phyloP scores from a whole-genome alignment of 1,140 invertebrate genomes.

The Danaus plexippus region DNA sequence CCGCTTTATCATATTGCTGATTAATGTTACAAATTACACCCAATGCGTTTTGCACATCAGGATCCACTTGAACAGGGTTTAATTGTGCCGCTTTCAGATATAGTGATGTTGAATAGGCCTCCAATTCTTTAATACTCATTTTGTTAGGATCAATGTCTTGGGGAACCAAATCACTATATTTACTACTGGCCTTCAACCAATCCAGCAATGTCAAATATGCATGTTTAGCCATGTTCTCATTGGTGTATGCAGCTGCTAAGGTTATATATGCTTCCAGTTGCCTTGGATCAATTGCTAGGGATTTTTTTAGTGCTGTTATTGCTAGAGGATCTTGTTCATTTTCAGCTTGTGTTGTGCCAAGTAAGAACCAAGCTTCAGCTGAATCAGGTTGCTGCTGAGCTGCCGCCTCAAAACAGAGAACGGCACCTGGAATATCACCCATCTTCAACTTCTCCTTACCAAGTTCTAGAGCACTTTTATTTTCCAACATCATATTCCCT shows the following conservation, averaged over 20 bases:
- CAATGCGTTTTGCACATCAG: conserved; percentile 96
- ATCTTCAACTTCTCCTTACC: conserved; percentile 86
- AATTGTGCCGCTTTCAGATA: conserved; percentile 90
- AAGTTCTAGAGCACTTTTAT: conserved; percentile 87
- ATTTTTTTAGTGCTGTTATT: conserved; percentile 90
- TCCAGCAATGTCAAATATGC: conserved; percentile 81
- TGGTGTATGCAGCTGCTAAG: conserved; percentile 94
- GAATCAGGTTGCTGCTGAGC: conserved; percentile 88
- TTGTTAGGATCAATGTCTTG: conserved; percentile 61
- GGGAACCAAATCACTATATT: conserved; percentile 83
- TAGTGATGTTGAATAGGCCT: conserved; percentile 79
- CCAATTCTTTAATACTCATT: conserved; percentile 55
- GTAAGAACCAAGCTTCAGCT: conserved; percentile 84
- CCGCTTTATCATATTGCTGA: conserved; percentile 95
- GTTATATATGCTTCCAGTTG: conserved; percentile 91
- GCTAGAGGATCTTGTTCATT: conserved; percentile 86
- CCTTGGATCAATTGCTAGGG: conserved; percentile 84
- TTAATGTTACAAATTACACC: conserved; percentile 97
- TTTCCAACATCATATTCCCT: conserved; percentile 88
- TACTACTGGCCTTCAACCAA: conserved; percentile 90
- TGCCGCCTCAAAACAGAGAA: conserved; percentile 96
- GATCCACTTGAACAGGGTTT: conserved; percentile 84
- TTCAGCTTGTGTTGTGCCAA: conserved; percentile 94
- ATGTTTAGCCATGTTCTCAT: conserved; percentile 89
- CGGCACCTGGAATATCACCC: conserved; percentile 95